These are phyloP conservation scores for Epizoanthus fatuus DNA, from an alignment of 92 coral and sea anemone species.

Conservation along the genomic window DNA sequence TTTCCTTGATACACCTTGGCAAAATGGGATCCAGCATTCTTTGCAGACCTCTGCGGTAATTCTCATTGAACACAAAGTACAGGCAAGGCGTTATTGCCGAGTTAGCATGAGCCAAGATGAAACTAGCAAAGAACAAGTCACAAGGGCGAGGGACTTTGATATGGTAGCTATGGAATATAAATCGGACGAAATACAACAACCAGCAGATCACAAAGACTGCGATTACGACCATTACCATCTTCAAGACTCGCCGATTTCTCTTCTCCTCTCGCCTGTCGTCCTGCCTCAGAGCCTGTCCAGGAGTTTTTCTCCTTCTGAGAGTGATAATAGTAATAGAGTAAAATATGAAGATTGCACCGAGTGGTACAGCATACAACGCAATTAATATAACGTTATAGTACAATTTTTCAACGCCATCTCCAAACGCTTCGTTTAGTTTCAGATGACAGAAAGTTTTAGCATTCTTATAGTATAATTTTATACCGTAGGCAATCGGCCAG, in stretches of 20 bases:
- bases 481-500: constrained; percentile 36
- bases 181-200: constrained; percentile 30
- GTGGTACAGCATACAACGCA: constrained; percentile 34
- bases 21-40: constrained; percentile 1
- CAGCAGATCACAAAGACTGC: constrained; percentile 38
- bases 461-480: not conserved
- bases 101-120: constrained; percentile 23
- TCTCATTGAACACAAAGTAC: constrained; percentile 38
- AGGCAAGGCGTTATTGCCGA: constrained; percentile 44
- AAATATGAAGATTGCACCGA: constrained; percentile 12
- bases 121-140: constrained; percentile 29
- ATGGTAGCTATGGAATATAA: constrained; percentile 13
- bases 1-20: not conserved
- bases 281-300: constrained; percentile 34
- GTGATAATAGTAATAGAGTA: constrained; percentile 18
- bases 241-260: constrained; percentile 18
- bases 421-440: constrained; percentile 21
- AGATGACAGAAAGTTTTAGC: constrained; percentile 30
- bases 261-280: not conserved
- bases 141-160: constrained; percentile 17
- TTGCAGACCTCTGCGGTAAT: constrained; percentile 28
- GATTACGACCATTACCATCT: constrained; percentile 38
- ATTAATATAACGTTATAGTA: constrained; percentile 30
- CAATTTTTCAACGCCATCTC: constrained; percentile 19
- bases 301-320: constrained; percentile 24